Evolutionary conservation across 2,888 invertebrate species (phyloP), one percentile per base, ranked within the genome.

Genomic region (Drosophila borealis): DNA sequence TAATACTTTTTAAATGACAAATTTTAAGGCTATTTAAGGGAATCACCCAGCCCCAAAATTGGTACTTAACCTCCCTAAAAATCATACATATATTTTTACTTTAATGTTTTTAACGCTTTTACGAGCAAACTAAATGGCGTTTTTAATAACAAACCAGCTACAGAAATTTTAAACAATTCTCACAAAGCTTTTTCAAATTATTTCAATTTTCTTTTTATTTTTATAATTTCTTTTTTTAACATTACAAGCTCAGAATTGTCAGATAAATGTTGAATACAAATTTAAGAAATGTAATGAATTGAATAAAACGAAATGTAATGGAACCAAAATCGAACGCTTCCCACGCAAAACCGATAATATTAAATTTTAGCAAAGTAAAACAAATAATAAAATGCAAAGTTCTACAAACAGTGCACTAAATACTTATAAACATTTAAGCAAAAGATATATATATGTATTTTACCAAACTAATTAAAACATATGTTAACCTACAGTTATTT

Each of bases 241-340:
- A 49, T 14, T 37, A 48, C 17, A 61, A 49, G 17, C 44, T 64
- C 50, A 39, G 17, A 55, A 19, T 45, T 25, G 44, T 19, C 14
- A 65, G 14, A 54, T n/a, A 37, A 48, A 56, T 55, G 66, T 73
- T 71, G 36, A 44, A 37, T 42, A 62, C 42, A 74, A 74, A 46
- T 48, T 39, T 48, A 64, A 54, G 53, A 63, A 68, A 72, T 56
- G 66, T 42, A 75, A 73, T 71, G 64, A 73, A 70, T 70, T 76
- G 74, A 73, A 72, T 70, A 51, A 65, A 75, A 83, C 81, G 88
- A 88, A 86, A 90, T 88, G 79, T 89, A 89, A 90, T 88, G 90
- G 90, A 90, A 90, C 90, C 90, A 90, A 90, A 90, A 90, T 91
- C 90, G 90, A 90, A 90, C 90, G 90, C 90, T 90, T 90, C 90